Evolutionary conservation across 2,888 invertebrate genomes (phyloP), one percentile per base, ranked within the genome.

Genomic region (Oxytorus armatus): DNA sequence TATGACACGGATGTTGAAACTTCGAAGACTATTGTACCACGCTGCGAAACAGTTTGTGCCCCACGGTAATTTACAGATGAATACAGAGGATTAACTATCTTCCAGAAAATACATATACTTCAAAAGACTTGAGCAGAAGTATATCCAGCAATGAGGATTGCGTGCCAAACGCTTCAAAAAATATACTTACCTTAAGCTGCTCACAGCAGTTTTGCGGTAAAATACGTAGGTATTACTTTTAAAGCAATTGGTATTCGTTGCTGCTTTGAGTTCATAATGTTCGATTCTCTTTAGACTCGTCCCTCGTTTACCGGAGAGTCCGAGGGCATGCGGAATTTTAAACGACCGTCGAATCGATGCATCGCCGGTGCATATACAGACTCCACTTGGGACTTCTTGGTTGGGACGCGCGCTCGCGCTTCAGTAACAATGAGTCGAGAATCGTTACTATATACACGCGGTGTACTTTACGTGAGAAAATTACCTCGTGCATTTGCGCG

Each of bases 291-390:
- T 70, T 36, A 57, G 51, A 53, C 59, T 75, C 51, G 57, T 81
- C 53, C 51, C 61, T 81, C 75, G 81, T 70, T 83, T 80, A 73
- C 73, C 63, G 80, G 57, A 75, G 57, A 53, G 14, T 51, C 63
- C 16, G 49, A 25, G 51, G 49, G 77, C 29, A 66, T 70, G 57
- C 68, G 85, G 84, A 87, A 86, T 87, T 86, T 85, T 76, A 83
- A 83, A 79, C 77, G 73, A 59, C 68, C 78, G 63, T 39, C 65
- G 63, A 49, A 75, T 74, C 74, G 78, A 68, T 63, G 25, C 55
- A 55, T 33, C 53, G 63, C 21, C 51, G 61, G 47, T 25, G 33
- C 72, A 39, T 49, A 49, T 39, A 61, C 68, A 49, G 73, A 63
- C 66, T 53, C 18, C 21, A 18, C 63, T 55, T 63, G 29, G 51